phyloP scores from a whole-genome alignment of 53 echinoderm and acorn worm genomes.

The Hippasteria phrygiana region DNA sequence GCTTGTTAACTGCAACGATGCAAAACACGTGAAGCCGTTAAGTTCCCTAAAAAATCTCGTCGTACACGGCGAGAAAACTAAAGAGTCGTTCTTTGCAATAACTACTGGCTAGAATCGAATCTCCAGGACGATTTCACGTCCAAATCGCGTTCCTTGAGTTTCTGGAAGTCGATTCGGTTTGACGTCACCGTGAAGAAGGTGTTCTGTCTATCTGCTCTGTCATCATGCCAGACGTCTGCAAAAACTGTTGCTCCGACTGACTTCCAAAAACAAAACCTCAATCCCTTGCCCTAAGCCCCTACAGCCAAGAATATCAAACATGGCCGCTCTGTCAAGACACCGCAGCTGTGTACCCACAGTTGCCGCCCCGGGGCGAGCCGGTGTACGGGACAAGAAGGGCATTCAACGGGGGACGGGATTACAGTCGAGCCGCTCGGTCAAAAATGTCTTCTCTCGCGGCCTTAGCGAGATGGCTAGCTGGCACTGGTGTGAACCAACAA shows the following conservation, averaged over 20 bases:
- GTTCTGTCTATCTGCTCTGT: not conserved
- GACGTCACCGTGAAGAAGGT: not conserved
- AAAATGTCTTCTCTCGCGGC: slow-evolving; percentile 17
- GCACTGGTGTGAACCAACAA: not conserved
- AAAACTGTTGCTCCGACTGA: not conserved
- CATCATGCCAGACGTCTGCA: not conserved
- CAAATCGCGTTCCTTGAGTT: too few species aligned
- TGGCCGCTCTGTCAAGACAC: slow-evolving; percentile 49
- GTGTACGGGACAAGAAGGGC: too few species aligned
- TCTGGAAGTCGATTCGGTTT: too few species aligned
- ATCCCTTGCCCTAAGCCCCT: not conserved
- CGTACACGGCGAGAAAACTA: not conserved
- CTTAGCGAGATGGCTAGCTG: not conserved
- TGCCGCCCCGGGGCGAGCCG: not conserved
- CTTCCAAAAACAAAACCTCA: not conserved
- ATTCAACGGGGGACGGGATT: not conserved
- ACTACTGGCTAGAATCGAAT: too few species aligned
- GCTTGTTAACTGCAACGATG: too few species aligned
- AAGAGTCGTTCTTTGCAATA: too few species aligned
- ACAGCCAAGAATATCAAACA: slow-evolving; percentile 26
- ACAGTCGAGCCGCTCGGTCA: not conserved
- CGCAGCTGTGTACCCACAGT: slow-evolving; percentile 25
- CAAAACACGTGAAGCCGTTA: too few species aligned
- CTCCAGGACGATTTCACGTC: too few species aligned
- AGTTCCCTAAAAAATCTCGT: not conserved